A percentile compares a stretch with the other conserved stretches of the same genome.
These are phyloP conservation scores for Galeruca laticollis DNA, from an alignment of 2,888 invertebrate genomes.

Conservation along the genomic window DNA sequence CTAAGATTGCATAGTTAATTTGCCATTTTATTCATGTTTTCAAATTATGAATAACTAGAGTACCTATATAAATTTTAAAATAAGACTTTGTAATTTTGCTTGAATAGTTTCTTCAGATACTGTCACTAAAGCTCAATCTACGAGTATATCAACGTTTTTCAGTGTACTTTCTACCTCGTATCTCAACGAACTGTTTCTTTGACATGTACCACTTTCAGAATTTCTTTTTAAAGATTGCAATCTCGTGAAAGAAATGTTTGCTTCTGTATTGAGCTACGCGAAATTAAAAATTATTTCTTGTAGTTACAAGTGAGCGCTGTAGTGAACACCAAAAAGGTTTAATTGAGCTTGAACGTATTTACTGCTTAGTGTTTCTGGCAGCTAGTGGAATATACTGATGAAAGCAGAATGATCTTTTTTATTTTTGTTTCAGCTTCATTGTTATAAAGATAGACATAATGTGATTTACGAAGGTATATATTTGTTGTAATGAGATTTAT, in stretches of 20 bases:
- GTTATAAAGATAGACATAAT: not conserved
- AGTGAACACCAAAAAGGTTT: constrained; percentile 42
- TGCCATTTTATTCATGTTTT: too few relatives aligned
- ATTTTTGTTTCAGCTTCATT: not conserved
- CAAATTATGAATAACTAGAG: too few relatives aligned
- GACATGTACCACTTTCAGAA: constrained; percentile 16
- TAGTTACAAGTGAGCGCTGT: constrained; percentile 44
- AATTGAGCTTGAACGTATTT: constrained; percentile 42
- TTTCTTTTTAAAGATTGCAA: constrained; percentile 26
- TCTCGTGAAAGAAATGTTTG: constrained; percentile 39
- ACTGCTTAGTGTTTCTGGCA: constrained; percentile 32
- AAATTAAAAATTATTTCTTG: constrained; percentile 49
- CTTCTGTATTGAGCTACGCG: constrained; percentile 35
- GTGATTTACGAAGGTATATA: not conserved
- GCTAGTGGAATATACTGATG: constrained; percentile 15
- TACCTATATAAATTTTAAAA: too few relatives aligned
- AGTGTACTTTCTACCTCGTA: not conserved
- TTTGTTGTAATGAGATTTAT: too few relatives aligned
- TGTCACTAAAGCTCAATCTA: too few relatives aligned
- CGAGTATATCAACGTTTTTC: too few relatives aligned
- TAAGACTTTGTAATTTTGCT: too few relatives aligned
- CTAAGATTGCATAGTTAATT: too few relatives aligned
- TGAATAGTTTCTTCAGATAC: too few relatives aligned
- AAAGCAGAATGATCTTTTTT: constrained; percentile 12
- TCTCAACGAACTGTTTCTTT: constrained; percentile 22